Evolutionary conservation across 2,888 invertebrate species (phyloP).

Genomic region (Capitulum mitella): DNA sequence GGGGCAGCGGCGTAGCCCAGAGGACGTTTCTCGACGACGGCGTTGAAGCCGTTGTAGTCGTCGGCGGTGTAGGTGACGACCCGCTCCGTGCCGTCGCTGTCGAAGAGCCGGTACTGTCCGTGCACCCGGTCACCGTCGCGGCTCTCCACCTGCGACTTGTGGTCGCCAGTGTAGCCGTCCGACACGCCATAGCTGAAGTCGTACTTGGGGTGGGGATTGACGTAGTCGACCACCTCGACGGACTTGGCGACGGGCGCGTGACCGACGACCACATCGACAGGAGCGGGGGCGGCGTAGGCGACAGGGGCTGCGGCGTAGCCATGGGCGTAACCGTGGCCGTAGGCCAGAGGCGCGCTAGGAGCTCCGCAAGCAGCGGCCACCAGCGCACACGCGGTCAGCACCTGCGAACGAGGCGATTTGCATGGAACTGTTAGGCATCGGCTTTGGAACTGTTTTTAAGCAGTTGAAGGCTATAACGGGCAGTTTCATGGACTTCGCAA

Average conservation of each 20-base stretch:
- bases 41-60: too few relatives aligned
- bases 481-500: too few relatives aligned
- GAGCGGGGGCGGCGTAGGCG: slow-evolving; percentile 28
- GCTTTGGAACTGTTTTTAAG: too few relatives aligned
- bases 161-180: too few relatives aligned
- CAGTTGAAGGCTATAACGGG: too few relatives aligned
- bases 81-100: slow-evolving; percentile 26
- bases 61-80: too few relatives aligned
- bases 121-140: too few relatives aligned
- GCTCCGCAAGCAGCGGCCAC: slow-evolving; percentile 14
- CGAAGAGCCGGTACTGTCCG: slow-evolving; percentile 27
- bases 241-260: background rate
- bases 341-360: slow-evolving; percentile 4
- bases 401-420: background rate
- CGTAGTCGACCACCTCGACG: background rate
- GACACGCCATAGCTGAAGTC: too few relatives aligned
- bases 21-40: slow-evolving; percentile 36
- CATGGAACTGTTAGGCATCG: too few relatives aligned
- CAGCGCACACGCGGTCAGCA: slow-evolving; percentile 2
- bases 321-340: background rate
- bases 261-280: slow-evolving; percentile 16
- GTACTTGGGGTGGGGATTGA: too few relatives aligned
- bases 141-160: too few relatives aligned
- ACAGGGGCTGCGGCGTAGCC: background rate
- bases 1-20: slow-evolving; percentile 33